These are phyloP conservation scores for Polia nebulosa DNA, from an alignment of 2,888 invertebrate species.

Conservation along the genomic window DNA sequence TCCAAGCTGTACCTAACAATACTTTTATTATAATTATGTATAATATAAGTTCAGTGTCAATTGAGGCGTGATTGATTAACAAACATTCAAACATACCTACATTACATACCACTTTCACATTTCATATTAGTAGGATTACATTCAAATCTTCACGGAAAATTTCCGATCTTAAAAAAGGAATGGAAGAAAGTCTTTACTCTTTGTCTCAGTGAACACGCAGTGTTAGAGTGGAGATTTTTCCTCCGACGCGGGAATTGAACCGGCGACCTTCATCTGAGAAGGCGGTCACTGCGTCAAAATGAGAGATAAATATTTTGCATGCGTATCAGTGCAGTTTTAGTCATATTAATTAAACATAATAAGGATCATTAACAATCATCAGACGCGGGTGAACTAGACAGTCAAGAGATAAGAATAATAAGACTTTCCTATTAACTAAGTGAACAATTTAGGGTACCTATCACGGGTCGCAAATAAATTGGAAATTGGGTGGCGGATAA, in stretches of 20 bases:
- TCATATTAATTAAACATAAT: slow-evolving; percentile 38
- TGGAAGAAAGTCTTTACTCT: slow-evolving; percentile 45
- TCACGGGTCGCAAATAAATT: no score
- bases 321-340: slow-evolving; percentile 32
- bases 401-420: neutral
- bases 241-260: slow-evolving; percentile 51
- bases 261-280: slow-evolving; percentile 52
- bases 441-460: no score
- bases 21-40: no score
- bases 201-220: slow-evolving; percentile 46
- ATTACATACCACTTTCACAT: neutral
- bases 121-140: neutral
- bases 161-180: neutral
- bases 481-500: no score
- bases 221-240: slow-evolving; percentile 34
- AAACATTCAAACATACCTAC: no score
- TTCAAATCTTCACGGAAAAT: neutral
- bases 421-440: no score
- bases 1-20: no score
- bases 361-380: slow-evolving; percentile 15
- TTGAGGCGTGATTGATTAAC: no score
- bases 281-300: slow-evolving; percentile 49
- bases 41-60: no score
- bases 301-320: slow-evolving; percentile 45
- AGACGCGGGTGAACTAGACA: neutral